These are phyloP conservation scores for Calcarius ornatus DNA, from an alignment of 2,113 vertebrate species.

Conservation along the genomic window DNA sequence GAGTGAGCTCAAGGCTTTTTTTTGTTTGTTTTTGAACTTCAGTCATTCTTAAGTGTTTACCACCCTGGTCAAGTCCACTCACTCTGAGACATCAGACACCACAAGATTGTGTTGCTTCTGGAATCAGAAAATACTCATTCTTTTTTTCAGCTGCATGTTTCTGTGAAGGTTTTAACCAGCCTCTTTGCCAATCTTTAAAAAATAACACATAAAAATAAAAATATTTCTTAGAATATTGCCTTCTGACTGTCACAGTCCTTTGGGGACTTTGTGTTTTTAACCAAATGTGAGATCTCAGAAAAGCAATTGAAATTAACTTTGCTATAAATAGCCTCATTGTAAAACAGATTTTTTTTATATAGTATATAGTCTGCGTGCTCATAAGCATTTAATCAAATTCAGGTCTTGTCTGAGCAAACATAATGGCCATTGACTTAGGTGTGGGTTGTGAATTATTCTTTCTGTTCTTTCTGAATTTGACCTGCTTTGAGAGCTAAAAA, in stretches of 20 bases:
- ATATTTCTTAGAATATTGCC: neutral
- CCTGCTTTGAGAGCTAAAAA: neutral
- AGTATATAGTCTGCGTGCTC: neutral
- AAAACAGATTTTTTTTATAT: neutral
- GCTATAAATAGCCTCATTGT: neutral
- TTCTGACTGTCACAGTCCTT: neutral
- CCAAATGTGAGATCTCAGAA: neutral
- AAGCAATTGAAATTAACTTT: neutral
- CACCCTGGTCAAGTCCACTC: slow-evolving; percentile 12
- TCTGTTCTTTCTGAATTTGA: neutral
- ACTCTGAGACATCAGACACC: neutral
- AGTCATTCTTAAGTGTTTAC: slow-evolving; percentile 51
- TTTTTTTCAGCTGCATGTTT: neutral
- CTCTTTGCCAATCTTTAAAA: neutral
- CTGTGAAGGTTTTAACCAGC: neutral
- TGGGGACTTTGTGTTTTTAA: neutral
- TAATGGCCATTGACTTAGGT: slow-evolving; percentile 10
- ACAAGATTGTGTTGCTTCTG: neutral
- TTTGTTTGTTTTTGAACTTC: slow-evolving; percentile 42
- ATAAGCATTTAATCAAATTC: slow-evolving; percentile 44
- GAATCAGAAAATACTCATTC: neutral
- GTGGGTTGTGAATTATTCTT: neutral
- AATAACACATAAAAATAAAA: neutral
- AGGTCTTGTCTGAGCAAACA: slow-evolving; percentile 21
- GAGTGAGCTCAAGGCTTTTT: slow-evolving; percentile 47